Evolutionary conservation across 1,140 invertebrate genomes (phyloP).

Genomic region (Megalonaias nervosa): DNA sequence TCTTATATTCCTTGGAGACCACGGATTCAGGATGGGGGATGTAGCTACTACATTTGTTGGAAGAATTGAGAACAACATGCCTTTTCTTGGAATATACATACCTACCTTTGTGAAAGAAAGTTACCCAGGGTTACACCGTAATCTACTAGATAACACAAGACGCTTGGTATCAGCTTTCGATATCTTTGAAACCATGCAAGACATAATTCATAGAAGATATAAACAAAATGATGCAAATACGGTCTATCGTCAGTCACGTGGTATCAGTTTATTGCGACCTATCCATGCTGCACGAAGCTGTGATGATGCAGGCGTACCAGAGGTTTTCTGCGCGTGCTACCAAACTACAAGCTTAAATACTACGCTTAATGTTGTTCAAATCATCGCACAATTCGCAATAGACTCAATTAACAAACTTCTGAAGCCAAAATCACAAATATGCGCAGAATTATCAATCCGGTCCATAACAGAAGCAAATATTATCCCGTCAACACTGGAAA

Average conservation of each 20-base stretch:
- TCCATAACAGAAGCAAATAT: background rate
- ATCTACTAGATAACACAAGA: background rate
- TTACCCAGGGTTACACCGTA: background rate
- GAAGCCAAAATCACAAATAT: background rate
- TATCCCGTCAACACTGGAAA: background rate
- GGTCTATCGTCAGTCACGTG: background rate
- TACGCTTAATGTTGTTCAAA: background rate
- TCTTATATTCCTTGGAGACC: conserved; percentile 8
- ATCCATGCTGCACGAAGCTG: background rate
- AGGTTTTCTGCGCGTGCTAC: conserved; percentile 13
- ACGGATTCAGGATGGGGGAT: conserved; percentile 2
- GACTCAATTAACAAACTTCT: background rate
- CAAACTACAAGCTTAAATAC: background rate
- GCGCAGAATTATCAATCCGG: conserved; percentile 1
- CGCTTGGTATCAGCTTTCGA: conserved; percentile 1
- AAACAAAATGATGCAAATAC: background rate
- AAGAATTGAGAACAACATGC: conserved; percentile 6
- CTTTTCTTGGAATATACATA: conserved; percentile 1
- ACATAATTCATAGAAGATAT: background rate
- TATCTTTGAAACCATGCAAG: background rate
- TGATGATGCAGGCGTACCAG: conserved; percentile 2
- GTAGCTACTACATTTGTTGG: conserved; percentile 8
- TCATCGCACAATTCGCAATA: background rate
- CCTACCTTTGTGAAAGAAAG: conserved; percentile 1
- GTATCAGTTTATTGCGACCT: conserved; percentile 7